A percentile compares a stretch with the other conserved stretches of the same genome.
Conservation (phyloP, 2,113 vertebrate genomes). For the Edolisoma coerulescens region DNA sequence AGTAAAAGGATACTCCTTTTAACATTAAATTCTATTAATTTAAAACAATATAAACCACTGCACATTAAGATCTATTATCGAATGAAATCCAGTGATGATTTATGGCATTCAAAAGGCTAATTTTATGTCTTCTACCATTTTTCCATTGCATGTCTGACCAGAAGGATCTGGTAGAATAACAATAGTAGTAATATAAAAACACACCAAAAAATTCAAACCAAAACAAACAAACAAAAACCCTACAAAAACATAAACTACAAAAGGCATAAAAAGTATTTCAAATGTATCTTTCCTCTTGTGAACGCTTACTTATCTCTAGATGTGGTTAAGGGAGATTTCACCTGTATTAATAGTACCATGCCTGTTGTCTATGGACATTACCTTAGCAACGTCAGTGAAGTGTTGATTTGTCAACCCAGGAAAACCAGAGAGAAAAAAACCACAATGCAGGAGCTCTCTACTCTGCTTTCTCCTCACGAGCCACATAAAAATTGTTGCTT, state of each 20-base stretch:
- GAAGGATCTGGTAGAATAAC: background rate
- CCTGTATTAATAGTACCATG: background rate
- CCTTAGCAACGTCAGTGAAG: background rate
- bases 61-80: background rate
- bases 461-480: background rate
- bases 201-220: background rate
- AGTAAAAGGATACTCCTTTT: background rate
- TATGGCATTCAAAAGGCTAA: background rate
- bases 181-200: background rate
- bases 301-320: background rate
- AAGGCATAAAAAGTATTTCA: background rate
- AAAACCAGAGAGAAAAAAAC: background rate
- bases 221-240: no score
- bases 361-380: background rate
- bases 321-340: background rate
- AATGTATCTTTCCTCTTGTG: background rate
- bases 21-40: background rate
- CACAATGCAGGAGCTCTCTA: background rate
- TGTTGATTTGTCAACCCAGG: background rate
- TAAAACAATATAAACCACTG: background rate
- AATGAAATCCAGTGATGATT: background rate
- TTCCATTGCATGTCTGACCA: background rate
- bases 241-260: background rate
- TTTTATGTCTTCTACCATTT: background rate
- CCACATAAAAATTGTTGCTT: background rate